Evolutionary conservation across 2,888 invertebrate genomes (phyloP).

Genomic region (Epistrophe eligans): DNA sequence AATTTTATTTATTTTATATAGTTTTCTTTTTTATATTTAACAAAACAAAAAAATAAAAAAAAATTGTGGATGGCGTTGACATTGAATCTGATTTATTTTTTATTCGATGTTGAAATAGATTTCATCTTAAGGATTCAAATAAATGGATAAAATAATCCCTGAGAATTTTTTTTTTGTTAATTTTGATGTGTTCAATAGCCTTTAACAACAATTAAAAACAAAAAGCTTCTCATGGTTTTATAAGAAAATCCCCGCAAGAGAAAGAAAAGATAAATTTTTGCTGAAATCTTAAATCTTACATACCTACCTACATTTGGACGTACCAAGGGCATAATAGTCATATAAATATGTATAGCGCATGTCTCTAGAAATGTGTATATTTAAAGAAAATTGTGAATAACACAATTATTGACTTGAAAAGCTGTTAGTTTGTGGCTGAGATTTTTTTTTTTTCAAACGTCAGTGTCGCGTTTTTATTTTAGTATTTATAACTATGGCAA

Average conservation of each 20-base stretch:
- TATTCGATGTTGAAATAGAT: background rate
- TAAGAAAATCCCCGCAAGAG: background rate
- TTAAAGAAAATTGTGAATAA: constrained; percentile 71
- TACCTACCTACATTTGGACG: constrained; percentile 33
- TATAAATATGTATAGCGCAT: constrained; percentile 62
- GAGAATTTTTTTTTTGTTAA: background rate
- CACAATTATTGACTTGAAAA: constrained; percentile 73
- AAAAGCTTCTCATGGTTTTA: background rate
- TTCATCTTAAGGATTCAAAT: background rate
- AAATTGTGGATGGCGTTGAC: constrained; percentile 58
- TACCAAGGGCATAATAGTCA: constrained; percentile 35
- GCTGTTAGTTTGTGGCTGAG: constrained; percentile 71
- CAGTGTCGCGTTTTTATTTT: constrained; percentile 34
- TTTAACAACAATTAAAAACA: background rate
- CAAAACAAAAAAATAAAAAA: constrained; percentile 2
- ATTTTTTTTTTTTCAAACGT: constrained; percentile 45
- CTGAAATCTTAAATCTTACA: constrained; percentile 46
- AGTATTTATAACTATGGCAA: constrained; percentile 46
- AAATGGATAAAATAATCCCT: background rate
- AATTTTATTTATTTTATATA: background rate
- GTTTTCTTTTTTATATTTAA: background rate
- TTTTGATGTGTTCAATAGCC: background rate
- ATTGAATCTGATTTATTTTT: constrained; percentile 29
- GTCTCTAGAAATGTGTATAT: constrained; percentile 71
- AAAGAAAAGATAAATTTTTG: constrained; percentile 39